These are phyloP conservation scores for Falcaria lacertinaria DNA, from an alignment of 2,888 invertebrate species.

Conservation along the genomic window DNA sequence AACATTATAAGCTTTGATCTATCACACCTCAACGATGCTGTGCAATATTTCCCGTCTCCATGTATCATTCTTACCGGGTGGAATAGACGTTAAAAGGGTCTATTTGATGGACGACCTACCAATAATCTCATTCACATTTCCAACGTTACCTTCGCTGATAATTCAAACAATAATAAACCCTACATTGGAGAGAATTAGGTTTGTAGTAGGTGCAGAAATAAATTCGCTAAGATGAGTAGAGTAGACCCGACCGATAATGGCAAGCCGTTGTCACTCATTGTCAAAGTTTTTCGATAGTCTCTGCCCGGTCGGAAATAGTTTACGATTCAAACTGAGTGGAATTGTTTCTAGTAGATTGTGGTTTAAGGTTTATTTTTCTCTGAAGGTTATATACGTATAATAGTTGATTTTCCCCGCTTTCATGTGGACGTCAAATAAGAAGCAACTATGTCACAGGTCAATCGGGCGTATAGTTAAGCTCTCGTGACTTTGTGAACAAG, in stretches of 20 bases:
- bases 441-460: too few relatives aligned
- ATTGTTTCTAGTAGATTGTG: too few relatives aligned
- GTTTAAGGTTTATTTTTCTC: too few relatives aligned
- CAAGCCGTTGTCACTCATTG: constrained; percentile 17
- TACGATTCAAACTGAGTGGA: too few relatives aligned
- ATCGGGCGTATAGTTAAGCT: too few relatives aligned
- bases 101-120: constrained; percentile 41
- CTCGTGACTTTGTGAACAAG: too few relatives aligned
- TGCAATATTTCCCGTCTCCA: constrained; percentile 9
- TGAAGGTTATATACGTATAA: too few relatives aligned
- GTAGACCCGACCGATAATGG: constrained; percentile 16
- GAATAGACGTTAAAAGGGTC: constrained; percentile 49
- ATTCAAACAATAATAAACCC: constrained; percentile 8
- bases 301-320: constrained; percentile 5
- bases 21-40: neutral
- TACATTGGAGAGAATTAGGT: neutral
- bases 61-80: constrained; percentile 48
- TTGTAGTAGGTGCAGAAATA: neutral
- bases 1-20: too few relatives aligned
- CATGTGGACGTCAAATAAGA: too few relatives aligned
- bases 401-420: too few relatives aligned
- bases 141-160: neutral
- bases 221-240: neutral
- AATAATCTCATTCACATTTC: constrained; percentile 16
- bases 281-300: constrained; percentile 8